Conservation (phyloP, 2,888 invertebrate species). For the Tachystola acroxantha region DNA sequence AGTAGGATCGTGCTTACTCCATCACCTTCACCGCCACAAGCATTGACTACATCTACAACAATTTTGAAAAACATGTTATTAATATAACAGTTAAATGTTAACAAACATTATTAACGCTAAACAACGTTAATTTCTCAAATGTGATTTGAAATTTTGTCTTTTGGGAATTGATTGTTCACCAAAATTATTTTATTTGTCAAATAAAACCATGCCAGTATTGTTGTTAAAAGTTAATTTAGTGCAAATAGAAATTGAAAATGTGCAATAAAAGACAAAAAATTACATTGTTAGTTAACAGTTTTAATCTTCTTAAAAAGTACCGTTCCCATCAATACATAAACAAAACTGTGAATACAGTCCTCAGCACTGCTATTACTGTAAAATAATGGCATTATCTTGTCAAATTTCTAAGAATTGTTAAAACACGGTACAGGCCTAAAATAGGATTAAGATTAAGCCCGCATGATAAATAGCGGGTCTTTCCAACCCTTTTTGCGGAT, state of each 20-base stretch:
- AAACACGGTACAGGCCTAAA: constrained; percentile 27
- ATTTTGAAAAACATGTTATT: constrained; percentile 68
- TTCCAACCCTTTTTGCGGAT: constrained; percentile 23
- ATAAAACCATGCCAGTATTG: constrained; percentile 11
- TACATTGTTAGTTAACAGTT: constrained; percentile 12
- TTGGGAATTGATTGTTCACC: constrained; percentile 1
- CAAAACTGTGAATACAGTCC: constrained; percentile 1
- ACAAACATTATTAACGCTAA: constrained; percentile 7
- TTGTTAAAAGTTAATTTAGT: constrained; percentile 15
- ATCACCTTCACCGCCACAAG: constrained; percentile 91
- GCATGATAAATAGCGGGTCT: constrained; percentile 22
- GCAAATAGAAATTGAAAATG: constrained; percentile 15
- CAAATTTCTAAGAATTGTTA: constrained; percentile 16
- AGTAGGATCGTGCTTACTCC: constrained; percentile 77
- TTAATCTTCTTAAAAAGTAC: constrained; percentile 19
- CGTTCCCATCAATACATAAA: constrained; percentile 15
- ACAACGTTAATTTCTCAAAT: constrained; percentile 4
- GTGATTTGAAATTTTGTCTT: neutral
- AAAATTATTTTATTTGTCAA: constrained; percentile 11
- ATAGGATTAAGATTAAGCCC: constrained; percentile 30
- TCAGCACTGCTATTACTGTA: constrained; percentile 5
- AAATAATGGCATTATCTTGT: constrained; percentile 4
- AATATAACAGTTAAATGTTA: constrained; percentile 22
- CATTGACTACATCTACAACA: constrained; percentile 92
- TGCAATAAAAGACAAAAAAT: constrained; percentile 11